Percentiles rank a stretch among this genome's conserved stretches.
These are phyloP conservation scores for Rhinogobius similis DNA, from an alignment of 2,113 vertebrate species.

Conservation along the genomic window DNA sequence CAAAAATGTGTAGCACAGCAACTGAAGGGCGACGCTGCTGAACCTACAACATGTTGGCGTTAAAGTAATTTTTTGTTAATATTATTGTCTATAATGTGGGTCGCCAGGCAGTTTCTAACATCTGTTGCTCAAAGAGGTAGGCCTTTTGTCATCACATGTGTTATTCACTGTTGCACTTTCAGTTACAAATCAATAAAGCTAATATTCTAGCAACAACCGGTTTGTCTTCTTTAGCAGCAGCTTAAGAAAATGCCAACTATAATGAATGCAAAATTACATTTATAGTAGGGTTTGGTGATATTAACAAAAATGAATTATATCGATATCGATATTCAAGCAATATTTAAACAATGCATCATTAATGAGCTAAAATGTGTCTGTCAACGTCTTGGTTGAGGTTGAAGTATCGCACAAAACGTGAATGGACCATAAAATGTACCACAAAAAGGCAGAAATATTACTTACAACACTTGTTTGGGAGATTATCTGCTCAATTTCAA, in stretches of 20 bases:
- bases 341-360: too few relatives aligned
- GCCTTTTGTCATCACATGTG: not conserved
- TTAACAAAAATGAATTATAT: too few relatives aligned
- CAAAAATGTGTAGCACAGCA: constrained; percentile 28
- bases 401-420: too few relatives aligned
- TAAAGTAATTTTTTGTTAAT: not conserved
- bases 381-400: too few relatives aligned
- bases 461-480: too few relatives aligned
- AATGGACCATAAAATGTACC: too few relatives aligned
- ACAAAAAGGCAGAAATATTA: too few relatives aligned
- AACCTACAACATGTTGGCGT: constrained; percentile 1
- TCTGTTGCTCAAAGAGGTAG: constrained; percentile 61
- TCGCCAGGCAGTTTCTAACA: constrained; percentile 55
- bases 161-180: not conserved
- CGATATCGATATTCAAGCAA: too few relatives aligned
- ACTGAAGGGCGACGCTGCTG: constrained; percentile 11
- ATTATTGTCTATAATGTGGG: constrained; percentile 62
- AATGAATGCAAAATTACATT: not conserved
- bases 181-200: not conserved
- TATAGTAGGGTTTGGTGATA: not conserved
- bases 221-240: not conserved
- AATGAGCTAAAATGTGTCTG: too few relatives aligned
- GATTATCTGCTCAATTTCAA: too few relatives aligned
- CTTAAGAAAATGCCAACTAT: too few relatives aligned
- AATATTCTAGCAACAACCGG: not conserved